A percentile compares a stretch with the other conserved stretches of the same genome.
Conservation (phyloP, 2,113 vertebrate species). For the Lonchura striata region DNA sequence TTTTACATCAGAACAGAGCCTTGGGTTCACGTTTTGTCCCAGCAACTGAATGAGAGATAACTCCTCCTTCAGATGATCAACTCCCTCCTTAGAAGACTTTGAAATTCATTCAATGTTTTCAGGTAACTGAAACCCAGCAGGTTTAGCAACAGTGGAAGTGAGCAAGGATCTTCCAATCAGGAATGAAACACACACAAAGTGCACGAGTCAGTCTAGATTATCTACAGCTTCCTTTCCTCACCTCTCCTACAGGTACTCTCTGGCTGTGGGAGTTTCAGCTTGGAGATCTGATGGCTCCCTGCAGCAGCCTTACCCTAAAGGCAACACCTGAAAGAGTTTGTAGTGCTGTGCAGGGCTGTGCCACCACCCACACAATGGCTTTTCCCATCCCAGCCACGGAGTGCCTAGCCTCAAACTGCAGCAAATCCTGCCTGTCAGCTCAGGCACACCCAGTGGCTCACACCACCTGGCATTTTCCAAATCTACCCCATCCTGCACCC, state of each 20-base stretch:
- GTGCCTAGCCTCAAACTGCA: neutral
- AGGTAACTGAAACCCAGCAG: neutral
- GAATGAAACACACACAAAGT: neutral
- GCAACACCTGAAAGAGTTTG: slow-evolving; percentile 39
- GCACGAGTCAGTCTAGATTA: neutral
- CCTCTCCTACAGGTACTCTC: neutral
- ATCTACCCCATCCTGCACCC: neutral
- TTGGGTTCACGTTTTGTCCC: neutral
- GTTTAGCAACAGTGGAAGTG: neutral
- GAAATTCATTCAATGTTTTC: neutral
- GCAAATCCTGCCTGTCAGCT: slow-evolving; percentile 7
- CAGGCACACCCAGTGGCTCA: neutral
- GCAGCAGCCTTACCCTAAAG: slow-evolving; percentile 48
- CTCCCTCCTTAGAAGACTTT: neutral
- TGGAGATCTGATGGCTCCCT: slow-evolving; percentile 19
- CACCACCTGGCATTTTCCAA: neutral
- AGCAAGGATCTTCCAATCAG: neutral
- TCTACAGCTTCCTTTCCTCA: neutral
- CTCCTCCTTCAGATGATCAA: neutral
- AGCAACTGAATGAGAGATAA: neutral
- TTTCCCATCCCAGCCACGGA: neutral
- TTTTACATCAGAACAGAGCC: neutral
- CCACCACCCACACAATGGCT: neutral
- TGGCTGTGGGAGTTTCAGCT: slow-evolving; percentile 39
- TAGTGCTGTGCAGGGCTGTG: neutral